These are phyloP conservation scores for Merluccius polli DNA, from an alignment of 2,797 vertebrate genomes.

Conservation along the genomic window DNA sequence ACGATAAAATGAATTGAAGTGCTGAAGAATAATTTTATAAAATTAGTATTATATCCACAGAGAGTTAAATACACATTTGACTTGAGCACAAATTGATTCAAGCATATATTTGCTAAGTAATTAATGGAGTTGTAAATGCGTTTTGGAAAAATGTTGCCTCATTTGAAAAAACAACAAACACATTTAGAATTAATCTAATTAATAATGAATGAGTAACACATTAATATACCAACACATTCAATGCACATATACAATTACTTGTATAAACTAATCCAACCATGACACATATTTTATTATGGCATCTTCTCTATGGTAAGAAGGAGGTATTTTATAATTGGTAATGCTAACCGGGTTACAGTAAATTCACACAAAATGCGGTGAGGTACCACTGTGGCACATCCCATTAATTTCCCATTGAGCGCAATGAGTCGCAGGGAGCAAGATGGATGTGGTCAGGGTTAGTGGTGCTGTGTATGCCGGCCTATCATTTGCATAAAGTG, in stretches of 20 bases:
- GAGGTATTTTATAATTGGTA: background rate
- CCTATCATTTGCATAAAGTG: background rate
- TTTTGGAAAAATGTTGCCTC: background rate
- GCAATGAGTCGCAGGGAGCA: background rate
- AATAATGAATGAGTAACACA: background rate
- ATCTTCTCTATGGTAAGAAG: background rate
- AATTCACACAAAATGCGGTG: background rate
- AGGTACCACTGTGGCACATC: background rate
- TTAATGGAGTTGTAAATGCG: background rate
- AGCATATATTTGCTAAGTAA: background rate
- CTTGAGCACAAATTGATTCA: background rate
- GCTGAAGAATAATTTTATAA: background rate
- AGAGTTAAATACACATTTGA: background rate
- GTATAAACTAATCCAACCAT: background rate
- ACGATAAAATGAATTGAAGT: background rate
- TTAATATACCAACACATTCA: background rate
- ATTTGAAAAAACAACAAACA: background rate
- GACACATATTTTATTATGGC: background rate
- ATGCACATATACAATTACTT: background rate
- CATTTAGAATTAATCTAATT: background rate
- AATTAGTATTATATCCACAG: background rate
- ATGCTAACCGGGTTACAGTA: background rate
- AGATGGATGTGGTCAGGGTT: constrained; percentile 1
- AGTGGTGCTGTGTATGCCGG: background rate
- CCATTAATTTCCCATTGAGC: background rate